phyloP scores from a whole-genome alignment of 2,888 invertebrate species.

The Caenorhabditis panamensis region DNA sequence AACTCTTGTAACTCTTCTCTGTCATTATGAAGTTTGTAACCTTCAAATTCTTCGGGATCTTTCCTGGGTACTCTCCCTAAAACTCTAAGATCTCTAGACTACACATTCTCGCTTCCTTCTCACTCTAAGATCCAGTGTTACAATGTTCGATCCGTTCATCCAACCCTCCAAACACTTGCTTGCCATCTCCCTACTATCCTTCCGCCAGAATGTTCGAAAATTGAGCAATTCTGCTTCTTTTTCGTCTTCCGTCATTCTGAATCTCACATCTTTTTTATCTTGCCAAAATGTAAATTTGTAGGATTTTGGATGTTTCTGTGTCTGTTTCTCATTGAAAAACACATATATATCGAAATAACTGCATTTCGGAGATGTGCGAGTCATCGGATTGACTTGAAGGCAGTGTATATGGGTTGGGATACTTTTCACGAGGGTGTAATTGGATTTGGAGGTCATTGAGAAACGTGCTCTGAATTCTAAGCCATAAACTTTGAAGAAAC shows the following conservation, averaged over 20 bases:
- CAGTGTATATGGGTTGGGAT: constrained; percentile 3
- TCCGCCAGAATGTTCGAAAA: not conserved
- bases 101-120: not conserved
- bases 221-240: not conserved
- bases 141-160: constrained; percentile 11
- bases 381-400: constrained; percentile 15
- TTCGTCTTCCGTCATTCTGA: not conserved
- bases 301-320: too few relatives aligned
- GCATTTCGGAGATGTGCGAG: too few relatives aligned
- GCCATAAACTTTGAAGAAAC: not conserved
- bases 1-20: too few relatives aligned
- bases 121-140: constrained; percentile 18
- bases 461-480: constrained; percentile 10
- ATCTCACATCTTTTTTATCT: not conserved
- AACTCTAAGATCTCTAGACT: constrained; percentile 1
- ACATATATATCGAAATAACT: too few relatives aligned
- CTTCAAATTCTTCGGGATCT: constrained; percentile 10
- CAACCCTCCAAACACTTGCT: constrained; percentile 26
- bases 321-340: constrained; percentile 10
- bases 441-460: constrained; percentile 13
- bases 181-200: constrained; percentile 1
- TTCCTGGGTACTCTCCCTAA: constrained; percentile 21
- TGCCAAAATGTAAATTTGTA: not conserved
- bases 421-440: constrained; percentile 26
- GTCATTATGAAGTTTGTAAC: too few relatives aligned